Base-by-base conservation (phyloP, 2,113 vertebrate genomes). In the Columbina picui region DNA sequence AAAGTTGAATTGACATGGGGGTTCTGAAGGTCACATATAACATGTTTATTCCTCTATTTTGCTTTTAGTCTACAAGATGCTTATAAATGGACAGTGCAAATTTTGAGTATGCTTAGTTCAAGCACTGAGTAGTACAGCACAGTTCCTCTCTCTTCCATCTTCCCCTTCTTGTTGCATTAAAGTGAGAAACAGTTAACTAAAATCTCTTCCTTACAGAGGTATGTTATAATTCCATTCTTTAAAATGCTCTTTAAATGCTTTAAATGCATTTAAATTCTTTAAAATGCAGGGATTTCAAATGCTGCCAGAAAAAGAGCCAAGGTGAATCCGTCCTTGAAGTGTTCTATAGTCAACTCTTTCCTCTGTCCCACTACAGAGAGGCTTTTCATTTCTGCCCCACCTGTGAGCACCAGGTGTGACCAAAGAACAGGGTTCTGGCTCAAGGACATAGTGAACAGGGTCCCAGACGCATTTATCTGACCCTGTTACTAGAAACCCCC, bases 321-420 rank as follows among this genome's bases (percentile, higher is more conserved):
- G 30, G 7, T 67, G 32, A 29, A 21, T 65, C 78, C 1, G 1
- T 60, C 13, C 19, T 39, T 20, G 30, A 67, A 17, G 4, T 23
- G 5, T 41, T 47, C 43, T 41, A 3, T 16, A 32, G 15, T 45
- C 30, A 0, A 0, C 53, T 53, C 17, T 45, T 61, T 14, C 20
- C 38, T 38, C 23, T 30, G 25, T 64, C 43, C 29, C 30, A 22
- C 7, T 1, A 1, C 15, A 22, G 64, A 8, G 12, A 65, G 52
- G 27, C 18, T 29, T 68, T 36, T 38, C 23, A 38, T 49, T 84
- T 60, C 49, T 68, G 29, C 52, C 36, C 41, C 17, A 14, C 19
- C 32, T 21, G 2, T 12, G 25, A 50, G 32, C 32, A 18, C 6
- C 32, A n/a, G 7, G 22, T 0, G 0, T 26, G 34, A 34, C 9